Evolutionary conservation across 2,888 invertebrate genomes (phyloP).

Genomic region (Melanostoma mellinum): DNA sequence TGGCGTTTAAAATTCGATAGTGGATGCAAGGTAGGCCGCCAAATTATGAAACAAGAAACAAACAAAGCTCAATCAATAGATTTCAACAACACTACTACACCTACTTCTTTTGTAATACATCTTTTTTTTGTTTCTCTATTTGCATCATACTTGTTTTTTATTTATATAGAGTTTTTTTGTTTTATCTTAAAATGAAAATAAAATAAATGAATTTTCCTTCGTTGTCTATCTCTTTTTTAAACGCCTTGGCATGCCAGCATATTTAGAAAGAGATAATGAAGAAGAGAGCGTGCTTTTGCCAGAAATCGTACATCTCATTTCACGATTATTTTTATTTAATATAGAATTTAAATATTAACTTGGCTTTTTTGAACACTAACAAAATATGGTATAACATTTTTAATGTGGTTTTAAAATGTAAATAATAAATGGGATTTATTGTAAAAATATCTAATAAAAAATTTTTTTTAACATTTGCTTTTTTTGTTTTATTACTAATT

Average conservation of each 20-base stretch:
- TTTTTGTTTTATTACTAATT: conserved; percentile 54
- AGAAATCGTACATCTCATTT: conserved; percentile 15
- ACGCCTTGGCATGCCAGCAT: conserved; percentile 56
- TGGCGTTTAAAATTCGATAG: conserved; percentile 96
- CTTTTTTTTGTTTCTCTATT: conserved; percentile 57
- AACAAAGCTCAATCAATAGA: conserved; percentile 56
- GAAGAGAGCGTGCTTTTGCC: conserved; percentile 40
- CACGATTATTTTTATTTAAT: conserved; percentile 22
- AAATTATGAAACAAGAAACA: conserved; percentile 51
- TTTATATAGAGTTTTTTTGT: conserved; percentile 35
- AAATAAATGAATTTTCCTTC: conserved; percentile 46
- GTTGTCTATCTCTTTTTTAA: conserved; percentile 64
- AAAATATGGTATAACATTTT: conserved; percentile 13
- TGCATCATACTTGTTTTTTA: conserved; percentile 61
- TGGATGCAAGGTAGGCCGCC: conserved; percentile 90
- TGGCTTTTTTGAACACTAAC: conserved; percentile 30
- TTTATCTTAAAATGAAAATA: conserved; percentile 39
- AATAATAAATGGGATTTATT: conserved; percentile 21
- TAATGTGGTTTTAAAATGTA: neutral
- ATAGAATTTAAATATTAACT: conserved; percentile 5
- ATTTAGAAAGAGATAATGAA: conserved; percentile 36
- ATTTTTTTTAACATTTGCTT: conserved; percentile 26
- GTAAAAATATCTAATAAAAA: conserved; percentile 37
- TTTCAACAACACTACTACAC: conserved; percentile 70
- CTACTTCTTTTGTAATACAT: conserved; percentile 49